Percentiles rank a stretch among this genome's conserved stretches.
These are phyloP conservation scores for Eueremaeus valkanovi DNA, from an alignment of 2,888 invertebrate species.

Conservation along the genomic window DNA sequence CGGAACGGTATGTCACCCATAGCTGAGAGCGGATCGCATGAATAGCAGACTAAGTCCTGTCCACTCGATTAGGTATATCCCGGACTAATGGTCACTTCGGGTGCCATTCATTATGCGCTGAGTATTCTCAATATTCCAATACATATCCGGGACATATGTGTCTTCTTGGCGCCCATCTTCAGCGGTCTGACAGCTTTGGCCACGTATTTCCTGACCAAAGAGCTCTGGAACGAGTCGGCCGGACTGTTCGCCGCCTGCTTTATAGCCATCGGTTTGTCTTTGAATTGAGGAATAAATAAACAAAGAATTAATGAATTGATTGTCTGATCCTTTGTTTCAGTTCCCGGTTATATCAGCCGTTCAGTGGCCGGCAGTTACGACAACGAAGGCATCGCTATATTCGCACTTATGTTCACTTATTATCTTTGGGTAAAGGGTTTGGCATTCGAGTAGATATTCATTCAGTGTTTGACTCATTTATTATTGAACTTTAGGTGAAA, in stretches of 20 bases:
- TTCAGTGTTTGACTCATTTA: neutral
- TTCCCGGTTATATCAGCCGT: constrained; percentile 97
- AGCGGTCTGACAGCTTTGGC: constrained; percentile 96
- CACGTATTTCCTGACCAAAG: constrained; percentile 94
- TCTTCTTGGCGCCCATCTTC: constrained; percentile 96
- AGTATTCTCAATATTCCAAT: constrained; percentile 90
- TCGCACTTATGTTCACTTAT: constrained; percentile 97
- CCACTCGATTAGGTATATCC: constrained; percentile 69
- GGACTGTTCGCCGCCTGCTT: constrained; percentile 98
- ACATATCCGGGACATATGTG: constrained; percentile 97
- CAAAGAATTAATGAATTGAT: neutral
- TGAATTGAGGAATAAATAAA: constrained; percentile 14
- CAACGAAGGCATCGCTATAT: constrained; percentile 99
- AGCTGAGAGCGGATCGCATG: neutral
- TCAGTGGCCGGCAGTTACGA: constrained; percentile 99
- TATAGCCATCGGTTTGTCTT: constrained; percentile 78
- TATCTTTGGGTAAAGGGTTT: constrained; percentile 76
- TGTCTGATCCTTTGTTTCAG: constrained; percentile 52
- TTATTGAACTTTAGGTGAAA: constrained; percentile 59
- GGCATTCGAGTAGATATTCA: constrained; percentile 3
- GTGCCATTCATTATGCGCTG: constrained; percentile 88
- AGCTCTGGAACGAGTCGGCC: constrained; percentile 93
- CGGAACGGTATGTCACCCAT: constrained; percentile 68
- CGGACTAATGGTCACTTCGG: constrained; percentile 98
- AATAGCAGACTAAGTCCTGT: too few relatives aligned